Evolutionary conservation across 2,888 invertebrate genomes (phyloP).

Genomic region (Mayetiola destructor): DNA sequence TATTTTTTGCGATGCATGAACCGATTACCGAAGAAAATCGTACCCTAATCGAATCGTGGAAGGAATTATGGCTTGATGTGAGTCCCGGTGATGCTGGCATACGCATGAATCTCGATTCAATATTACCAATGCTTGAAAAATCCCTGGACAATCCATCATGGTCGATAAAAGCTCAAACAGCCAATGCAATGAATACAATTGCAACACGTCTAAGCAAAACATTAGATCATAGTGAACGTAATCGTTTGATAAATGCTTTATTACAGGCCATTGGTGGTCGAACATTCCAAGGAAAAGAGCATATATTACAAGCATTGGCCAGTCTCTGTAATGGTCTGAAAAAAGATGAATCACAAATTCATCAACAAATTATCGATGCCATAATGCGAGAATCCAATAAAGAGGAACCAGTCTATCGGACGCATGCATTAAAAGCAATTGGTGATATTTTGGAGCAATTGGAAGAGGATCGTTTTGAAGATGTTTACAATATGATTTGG

Average conservation of each 20-base stretch:
- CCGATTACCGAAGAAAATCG: conserved; percentile 49
- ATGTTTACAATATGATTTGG: conserved; percentile 64
- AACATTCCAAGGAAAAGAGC: conserved; percentile 83
- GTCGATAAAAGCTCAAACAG: conserved; percentile 77
- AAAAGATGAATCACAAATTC: conserved; percentile 40
- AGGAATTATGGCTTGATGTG: conserved; percentile 78
- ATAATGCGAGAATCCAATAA: conserved; percentile 68
- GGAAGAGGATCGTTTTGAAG: conserved; percentile 59
- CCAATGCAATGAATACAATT: conserved; percentile 65
- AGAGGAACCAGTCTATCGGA: conserved; percentile 61
- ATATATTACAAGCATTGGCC: conserved; percentile 61
- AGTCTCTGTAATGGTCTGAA: conserved; percentile 45
- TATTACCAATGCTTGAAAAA: conserved; percentile 52
- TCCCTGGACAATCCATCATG: conserved; percentile 73
- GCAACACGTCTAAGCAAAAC: conserved; percentile 53
- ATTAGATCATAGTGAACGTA: conserved; percentile 48
- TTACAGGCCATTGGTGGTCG: conserved; percentile 61
- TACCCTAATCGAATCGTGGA: conserved; percentile 57
- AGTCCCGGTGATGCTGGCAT: conserved; percentile 82
- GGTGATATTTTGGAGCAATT: conserved; percentile 60
- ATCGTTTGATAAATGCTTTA: conserved; percentile 49
- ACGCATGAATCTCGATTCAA: conserved; percentile 55
- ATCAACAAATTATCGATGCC: conserved; percentile 43
- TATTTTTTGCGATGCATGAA: conserved; percentile 83
- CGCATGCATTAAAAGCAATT: conserved; percentile 53